Evolutionary conservation across 2,113 vertebrate species (phyloP).

Genomic region (Passer domesticus): DNA sequence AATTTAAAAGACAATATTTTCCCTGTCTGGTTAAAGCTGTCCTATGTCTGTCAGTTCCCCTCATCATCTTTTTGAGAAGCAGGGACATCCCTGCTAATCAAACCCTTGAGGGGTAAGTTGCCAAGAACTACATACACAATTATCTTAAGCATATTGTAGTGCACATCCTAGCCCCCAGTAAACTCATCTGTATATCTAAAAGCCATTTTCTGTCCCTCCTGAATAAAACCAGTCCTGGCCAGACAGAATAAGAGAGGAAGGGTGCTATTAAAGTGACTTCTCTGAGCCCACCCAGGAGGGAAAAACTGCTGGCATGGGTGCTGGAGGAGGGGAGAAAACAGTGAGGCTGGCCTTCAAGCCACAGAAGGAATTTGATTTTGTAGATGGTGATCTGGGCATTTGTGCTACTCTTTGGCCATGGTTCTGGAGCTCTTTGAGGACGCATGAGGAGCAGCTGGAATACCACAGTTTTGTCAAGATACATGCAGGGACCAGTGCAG

Average conservation of each 20-base stretch:
- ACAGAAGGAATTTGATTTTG: not conserved
- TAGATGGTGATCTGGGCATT: not conserved
- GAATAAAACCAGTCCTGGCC: not conserved
- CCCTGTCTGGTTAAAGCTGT: not conserved
- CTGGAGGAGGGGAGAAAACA: not conserved
- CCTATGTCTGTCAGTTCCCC: not conserved
- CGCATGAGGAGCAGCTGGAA: rapidly evolving
- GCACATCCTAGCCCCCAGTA: not conserved
- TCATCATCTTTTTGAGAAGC: not conserved
- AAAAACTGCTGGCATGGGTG: rapidly evolving
- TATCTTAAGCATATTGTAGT: not conserved
- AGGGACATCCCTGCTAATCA: not conserved
- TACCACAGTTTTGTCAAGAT: not conserved
- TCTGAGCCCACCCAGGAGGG: not conserved
- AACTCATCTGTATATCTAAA: not conserved
- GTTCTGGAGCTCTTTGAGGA: not conserved
- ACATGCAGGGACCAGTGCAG: not conserved
- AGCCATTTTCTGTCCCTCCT: not conserved
- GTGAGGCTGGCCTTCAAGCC: not conserved
- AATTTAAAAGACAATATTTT: not conserved
- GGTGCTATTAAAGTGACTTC: not conserved
- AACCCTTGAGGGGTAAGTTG: not conserved
- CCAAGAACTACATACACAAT: not conserved
- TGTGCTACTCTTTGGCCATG: not conserved
- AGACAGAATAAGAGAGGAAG: not conserved